Evolutionary conservation across 2,888 invertebrate genomes (phyloP).

Genomic region (Pogonocherus hispidulus): DNA sequence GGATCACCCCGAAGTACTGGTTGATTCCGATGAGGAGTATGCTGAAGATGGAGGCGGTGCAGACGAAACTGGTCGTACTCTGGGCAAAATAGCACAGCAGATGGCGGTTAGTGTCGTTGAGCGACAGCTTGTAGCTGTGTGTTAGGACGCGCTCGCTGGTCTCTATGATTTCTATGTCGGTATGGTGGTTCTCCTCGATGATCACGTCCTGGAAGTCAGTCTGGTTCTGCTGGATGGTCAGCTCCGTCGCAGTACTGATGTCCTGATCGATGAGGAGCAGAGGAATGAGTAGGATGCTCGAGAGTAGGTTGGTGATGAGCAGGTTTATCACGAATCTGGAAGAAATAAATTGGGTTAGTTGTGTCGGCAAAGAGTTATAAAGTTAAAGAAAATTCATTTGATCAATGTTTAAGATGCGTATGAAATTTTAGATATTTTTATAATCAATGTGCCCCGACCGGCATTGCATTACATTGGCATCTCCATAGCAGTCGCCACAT

Average conservation of each 20-base stretch:
- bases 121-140: background rate
- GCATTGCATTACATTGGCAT: too few relatives aligned
- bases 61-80: conserved; percentile 74
- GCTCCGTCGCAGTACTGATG: conserved; percentile 52
- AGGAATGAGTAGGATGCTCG: conserved; percentile 69
- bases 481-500: too few relatives aligned
- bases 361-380: too few relatives aligned
- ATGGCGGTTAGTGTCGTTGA: conserved; percentile 27
- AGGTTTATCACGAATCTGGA: conserved; percentile 72
- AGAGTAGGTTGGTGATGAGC: conserved; percentile 70
- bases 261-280: conserved; percentile 72
- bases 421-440: too few relatives aligned
- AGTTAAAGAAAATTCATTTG: too few relatives aligned
- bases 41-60: conserved; percentile 75
- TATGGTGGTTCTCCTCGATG: conserved; percentile 47
- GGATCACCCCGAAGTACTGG: conserved; percentile 77
- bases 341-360: conserved; percentile 52
- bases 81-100: conserved; percentile 70
- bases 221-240: conserved; percentile 28
- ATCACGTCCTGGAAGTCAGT: conserved; percentile 45
- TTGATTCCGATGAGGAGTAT: conserved; percentile 76
- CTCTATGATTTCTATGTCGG: conserved; percentile 51
- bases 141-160: conserved; percentile 41
- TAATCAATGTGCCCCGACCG: too few relatives aligned
- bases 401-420: too few relatives aligned